These are phyloP conservation scores for Schizopygopsis malacanthus DNA, from an alignment of 2,797 vertebrate species.

Conservation along the genomic window DNA sequence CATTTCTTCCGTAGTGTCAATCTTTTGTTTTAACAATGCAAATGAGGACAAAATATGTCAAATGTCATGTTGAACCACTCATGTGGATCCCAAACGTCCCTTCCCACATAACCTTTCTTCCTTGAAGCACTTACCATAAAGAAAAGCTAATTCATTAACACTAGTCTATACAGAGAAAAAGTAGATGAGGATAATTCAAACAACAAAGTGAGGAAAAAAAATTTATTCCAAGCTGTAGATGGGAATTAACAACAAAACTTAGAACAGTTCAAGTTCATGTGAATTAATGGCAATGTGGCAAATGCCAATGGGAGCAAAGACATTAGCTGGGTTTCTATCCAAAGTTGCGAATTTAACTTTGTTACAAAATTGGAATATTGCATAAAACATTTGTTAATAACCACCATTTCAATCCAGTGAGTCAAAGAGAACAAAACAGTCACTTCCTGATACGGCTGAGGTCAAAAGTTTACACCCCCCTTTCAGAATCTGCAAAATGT, in stretches of 20 bases:
- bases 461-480: too few species aligned
- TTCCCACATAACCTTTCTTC: not conserved
- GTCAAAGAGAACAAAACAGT: too few species aligned
- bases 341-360: not conserved
- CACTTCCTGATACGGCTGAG: too few species aligned
- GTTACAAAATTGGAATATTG: not conserved
- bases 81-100: not conserved
- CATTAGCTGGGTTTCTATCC: not conserved
- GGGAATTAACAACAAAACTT: not conserved
- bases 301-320: not conserved
- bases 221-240: not conserved
- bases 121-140: not conserved
- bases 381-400: not conserved
- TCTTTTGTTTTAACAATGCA: conserved; percentile 27
- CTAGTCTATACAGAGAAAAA: not conserved
- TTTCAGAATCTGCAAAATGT: too few species aligned
- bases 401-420: too few species aligned
- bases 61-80: not conserved
- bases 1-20: conserved; percentile 18
- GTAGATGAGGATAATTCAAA: not conserved
- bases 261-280: not conserved
- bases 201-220: not conserved
- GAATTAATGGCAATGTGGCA: not conserved
- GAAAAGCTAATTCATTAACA: not conserved
- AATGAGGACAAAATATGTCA: conserved; percentile 8